A percentile compares a stretch with the other conserved stretches of the same genome.
Conservation (phyloP, 2,113 vertebrate species). For the Elanus axillaris region DNA sequence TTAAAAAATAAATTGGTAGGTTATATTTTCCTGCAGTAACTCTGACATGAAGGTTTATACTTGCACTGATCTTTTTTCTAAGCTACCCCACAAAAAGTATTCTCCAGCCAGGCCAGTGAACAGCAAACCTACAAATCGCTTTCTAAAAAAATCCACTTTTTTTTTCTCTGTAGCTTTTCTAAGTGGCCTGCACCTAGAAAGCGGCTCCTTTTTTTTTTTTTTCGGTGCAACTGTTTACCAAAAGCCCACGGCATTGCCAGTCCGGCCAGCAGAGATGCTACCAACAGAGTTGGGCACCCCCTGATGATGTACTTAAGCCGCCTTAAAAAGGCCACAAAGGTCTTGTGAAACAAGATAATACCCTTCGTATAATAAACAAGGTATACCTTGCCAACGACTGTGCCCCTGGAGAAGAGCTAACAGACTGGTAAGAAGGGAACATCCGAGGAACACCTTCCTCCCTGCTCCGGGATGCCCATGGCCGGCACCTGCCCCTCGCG, state of each 20-base stretch:
- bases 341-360: too few relatives aligned
- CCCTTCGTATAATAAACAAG: too few relatives aligned
- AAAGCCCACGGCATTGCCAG: not conserved
- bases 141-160: not conserved
- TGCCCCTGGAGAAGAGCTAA: too few relatives aligned
- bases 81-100: not conserved
- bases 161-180: not conserved
- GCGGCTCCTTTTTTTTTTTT: not conserved
- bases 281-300: fast-evolving
- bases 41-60: not conserved
- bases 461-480: not conserved
- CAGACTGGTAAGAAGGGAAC: too few relatives aligned
- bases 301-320: not conserved
- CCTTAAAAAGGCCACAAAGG: too few relatives aligned
- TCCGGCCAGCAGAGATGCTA: not conserved
- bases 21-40: not conserved
- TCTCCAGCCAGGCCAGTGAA: not conserved
- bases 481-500: not conserved
- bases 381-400: too few relatives aligned
- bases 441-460: too few relatives aligned
- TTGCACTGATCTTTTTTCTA: not conserved
- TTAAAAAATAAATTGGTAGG: not conserved
- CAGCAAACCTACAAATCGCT: not conserved
- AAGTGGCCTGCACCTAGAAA: not conserved
- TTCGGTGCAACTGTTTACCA: not conserved